Conservation (phyloP, 2,113 vertebrate species). For the Phrynosoma platyrhinos region DNA sequence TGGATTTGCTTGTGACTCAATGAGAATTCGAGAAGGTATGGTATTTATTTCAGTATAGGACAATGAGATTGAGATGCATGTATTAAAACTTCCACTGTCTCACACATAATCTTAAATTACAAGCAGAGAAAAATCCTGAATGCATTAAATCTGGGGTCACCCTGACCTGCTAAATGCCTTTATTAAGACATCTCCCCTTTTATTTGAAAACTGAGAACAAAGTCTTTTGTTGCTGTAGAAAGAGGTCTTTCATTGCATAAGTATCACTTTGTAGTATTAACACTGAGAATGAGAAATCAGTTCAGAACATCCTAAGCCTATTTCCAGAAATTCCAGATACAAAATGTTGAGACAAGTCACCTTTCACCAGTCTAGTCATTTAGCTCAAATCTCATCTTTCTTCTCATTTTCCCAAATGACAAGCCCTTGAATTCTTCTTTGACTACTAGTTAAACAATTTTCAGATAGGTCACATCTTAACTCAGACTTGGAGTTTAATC, state of each 20-base stretch:
- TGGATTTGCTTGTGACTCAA: background rate
- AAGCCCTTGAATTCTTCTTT: background rate
- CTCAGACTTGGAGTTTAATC: background rate
- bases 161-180: background rate
- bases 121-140: background rate
- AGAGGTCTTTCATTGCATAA: background rate
- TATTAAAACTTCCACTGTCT: background rate
- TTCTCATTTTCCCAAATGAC: background rate
- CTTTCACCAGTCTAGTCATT: background rate
- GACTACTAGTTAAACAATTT: background rate
- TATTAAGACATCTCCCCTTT: background rate
- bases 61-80: background rate
- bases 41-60: background rate
- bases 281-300: background rate
- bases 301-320: background rate
- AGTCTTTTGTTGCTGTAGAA: background rate
- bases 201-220: slow-evolving; percentile 14
- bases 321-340: background rate
- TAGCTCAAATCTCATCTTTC: background rate
- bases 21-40: background rate
- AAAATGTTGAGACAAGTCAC: background rate
- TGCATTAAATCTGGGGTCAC: background rate
- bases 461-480: background rate
- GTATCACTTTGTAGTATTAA: background rate
- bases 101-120: background rate